These are phyloP conservation scores for Acanthacorydalis orientalis DNA, from an alignment of 2,888 invertebrate species.

Conservation along the genomic window DNA sequence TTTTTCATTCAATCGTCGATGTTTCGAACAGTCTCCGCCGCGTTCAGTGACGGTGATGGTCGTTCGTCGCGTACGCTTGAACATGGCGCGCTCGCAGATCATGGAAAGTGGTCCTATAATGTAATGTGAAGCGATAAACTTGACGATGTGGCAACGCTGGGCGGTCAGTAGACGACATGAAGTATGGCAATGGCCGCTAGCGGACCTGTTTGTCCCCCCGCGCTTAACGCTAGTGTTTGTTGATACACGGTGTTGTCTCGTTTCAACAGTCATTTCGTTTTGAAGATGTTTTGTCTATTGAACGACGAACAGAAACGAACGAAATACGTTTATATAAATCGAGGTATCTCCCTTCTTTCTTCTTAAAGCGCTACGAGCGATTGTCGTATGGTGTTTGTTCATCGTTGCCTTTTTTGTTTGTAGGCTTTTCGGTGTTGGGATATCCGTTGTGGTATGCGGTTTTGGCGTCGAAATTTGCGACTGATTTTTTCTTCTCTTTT, in stretches of 20 bases:
- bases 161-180: constrained; percentile 21
- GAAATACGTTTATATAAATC: constrained; percentile 6
- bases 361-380: not conserved
- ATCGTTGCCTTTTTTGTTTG: too few relatives aligned
- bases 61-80: too few relatives aligned
- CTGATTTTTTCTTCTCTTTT: too few relatives aligned
- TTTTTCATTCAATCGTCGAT: too few relatives aligned
- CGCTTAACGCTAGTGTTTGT: constrained; percentile 15
- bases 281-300: not conserved
- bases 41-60: too few relatives aligned
- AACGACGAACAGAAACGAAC: constrained; percentile 3
- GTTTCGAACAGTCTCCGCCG: too few relatives aligned
- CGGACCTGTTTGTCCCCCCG: constrained; percentile 21
- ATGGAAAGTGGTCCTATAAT: too few relatives aligned
- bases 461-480: too few relatives aligned
- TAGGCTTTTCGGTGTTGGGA: too few relatives aligned
- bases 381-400: too few relatives aligned
- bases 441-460: too few relatives aligned
- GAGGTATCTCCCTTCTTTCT: not conserved
- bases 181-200: constrained; percentile 25
- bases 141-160: constrained; percentile 18
- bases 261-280: constrained; percentile 9
- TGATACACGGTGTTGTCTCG: constrained; percentile 11
- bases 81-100: too few relatives aligned
- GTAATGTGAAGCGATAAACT: constrained; percentile 13